A percentile compares a stretch with the other conserved stretches of the same genome.
These are phyloP conservation scores for Cherax destructor DNA, from an alignment of 1,140 invertebrate genomes.

Conservation along the genomic window DNA sequence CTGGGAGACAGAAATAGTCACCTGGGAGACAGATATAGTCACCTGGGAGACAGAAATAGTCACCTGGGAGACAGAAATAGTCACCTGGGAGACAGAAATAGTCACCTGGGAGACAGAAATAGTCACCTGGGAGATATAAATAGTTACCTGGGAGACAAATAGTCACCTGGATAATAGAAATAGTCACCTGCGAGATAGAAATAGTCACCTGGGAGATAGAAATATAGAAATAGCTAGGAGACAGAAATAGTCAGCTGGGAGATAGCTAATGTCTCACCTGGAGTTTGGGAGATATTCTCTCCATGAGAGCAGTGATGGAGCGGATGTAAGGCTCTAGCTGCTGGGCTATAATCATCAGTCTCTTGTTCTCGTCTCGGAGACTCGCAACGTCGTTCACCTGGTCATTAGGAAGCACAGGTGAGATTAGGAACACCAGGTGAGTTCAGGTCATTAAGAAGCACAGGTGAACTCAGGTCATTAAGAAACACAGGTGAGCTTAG, in stretches of 20 bases:
- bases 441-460: not conserved
- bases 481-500: not conserved
- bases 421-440: not conserved
- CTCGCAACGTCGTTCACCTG: slow-evolving; percentile 82
- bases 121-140: too few relatives aligned
- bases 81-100: too few relatives aligned
- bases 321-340: slow-evolving; percentile 82
- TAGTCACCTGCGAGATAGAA: too few relatives aligned
- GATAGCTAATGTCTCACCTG: slow-evolving; percentile 45
- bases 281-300: slow-evolving; percentile 72
- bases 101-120: too few relatives aligned
- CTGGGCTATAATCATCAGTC: slow-evolving; percentile 80
- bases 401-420: not conserved
- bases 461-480: not conserved
- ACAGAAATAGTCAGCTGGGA: too few relatives aligned
- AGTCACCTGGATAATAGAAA: too few relatives aligned
- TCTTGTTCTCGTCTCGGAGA: slow-evolving; percentile 81
- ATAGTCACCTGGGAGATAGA: too few relatives aligned
- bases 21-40: not conserved
- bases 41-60: slow-evolving; percentile 29
- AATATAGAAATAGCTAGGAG: too few relatives aligned
- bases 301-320: slow-evolving; percentile 77
- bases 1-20: not conserved
- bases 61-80: too few relatives aligned
- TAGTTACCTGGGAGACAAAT: too few relatives aligned